Evolutionary conservation across 2,888 invertebrate species (phyloP), one percentile per base, ranked within the genome.

Genomic region (Dugesia japonica): DNA sequence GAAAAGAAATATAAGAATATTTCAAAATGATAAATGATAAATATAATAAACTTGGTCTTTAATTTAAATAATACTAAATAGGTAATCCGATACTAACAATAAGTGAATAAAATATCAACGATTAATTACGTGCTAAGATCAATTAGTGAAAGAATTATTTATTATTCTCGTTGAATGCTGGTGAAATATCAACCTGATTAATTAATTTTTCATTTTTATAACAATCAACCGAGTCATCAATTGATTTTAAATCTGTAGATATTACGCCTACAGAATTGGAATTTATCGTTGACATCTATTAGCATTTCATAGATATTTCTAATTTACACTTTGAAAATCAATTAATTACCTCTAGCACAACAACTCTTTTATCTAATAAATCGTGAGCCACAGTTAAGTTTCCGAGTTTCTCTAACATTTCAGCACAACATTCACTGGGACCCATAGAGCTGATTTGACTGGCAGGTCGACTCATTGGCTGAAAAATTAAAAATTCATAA

Each of bases 371-470:
- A 27, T 81, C 81, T 26, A 84, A 79, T 4, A 75, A 74, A 23
- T 81, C 80, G 77, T 84, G 83, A 28, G 80, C 79, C n/a, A 79
- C 79, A 42, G 80, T 79, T 15, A 84, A 80, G 76, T 79, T 81
- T 26, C 84, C 84, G 7, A 84, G 80, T 73, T 79, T 81, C 78
- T 84, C 83, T 28, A 84, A 80, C 33, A 83, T 78, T 27, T 83
- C 83, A 27, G 81, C 78, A 23, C 83, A 80, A 28, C 81, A 81
- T 26, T 79, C 79, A 9, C 82, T 82, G 23, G 84, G 84, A 23
- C 83, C 83, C 0, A 79, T 78, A 20, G 71, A 72, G 42, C 76
- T 79, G 20, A 42, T 26, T 0, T 80, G 76, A 27, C 81, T 80
- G 38, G 78, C 42, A 0, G 77, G 77, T 26, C 77, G 77, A 0